Evolutionary conservation across 2,797 vertebrate species (phyloP).

Genomic region (Coilia nasus): DNA sequence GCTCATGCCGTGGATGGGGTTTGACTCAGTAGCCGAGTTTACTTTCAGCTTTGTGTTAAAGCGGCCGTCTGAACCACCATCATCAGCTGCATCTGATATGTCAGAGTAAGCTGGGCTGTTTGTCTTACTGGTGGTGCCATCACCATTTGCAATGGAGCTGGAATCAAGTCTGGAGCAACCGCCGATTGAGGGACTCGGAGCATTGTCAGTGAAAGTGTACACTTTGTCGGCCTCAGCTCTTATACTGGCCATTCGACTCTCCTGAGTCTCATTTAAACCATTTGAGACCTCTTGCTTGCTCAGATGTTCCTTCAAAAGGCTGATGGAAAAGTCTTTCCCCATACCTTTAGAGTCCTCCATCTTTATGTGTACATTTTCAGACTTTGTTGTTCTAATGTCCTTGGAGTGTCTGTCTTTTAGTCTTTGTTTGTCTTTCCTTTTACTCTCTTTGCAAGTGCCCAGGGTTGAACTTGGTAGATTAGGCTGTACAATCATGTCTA

Average conservation of each 20-base stretch:
- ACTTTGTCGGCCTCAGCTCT: slow-evolving; percentile 98
- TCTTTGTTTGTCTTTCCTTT: slow-evolving; percentile 95
- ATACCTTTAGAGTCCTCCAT: slow-evolving; percentile 77
- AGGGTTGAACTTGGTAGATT: slow-evolving; percentile 86
- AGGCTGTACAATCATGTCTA: slow-evolving; percentile 90
- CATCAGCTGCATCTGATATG: slow-evolving; percentile 95
- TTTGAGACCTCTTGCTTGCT: slow-evolving; percentile 90
- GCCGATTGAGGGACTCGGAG: slow-evolving; percentile 96
- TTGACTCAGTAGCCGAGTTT: slow-evolving; percentile 68
- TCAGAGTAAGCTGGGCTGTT: slow-evolving; percentile 97
- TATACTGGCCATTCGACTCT: slow-evolving; percentile 98
- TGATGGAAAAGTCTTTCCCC: slow-evolving; percentile 87
- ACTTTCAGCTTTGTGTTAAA: slow-evolving; percentile 89
- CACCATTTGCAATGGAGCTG: slow-evolving; percentile 81
- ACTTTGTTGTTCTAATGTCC: slow-evolving; percentile 82
- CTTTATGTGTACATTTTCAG: slow-evolving; percentile 79
- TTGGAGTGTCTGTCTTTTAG: slow-evolving; percentile 93
- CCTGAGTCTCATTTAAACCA: slow-evolving; percentile 87
- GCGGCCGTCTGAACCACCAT: slow-evolving; percentile 91
- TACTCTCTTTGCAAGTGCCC: slow-evolving; percentile 89
- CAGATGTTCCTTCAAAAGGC: slow-evolving; percentile 95
- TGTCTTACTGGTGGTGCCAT: slow-evolving; percentile 82
- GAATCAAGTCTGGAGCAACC: slow-evolving; percentile 88
- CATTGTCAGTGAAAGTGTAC: slow-evolving; percentile 98
- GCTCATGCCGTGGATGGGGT: slow-evolving; percentile 77